phyloP scores from a whole-genome alignment of 2,797 vertebrate species.

The Sphenopsis melanotis region DNA sequence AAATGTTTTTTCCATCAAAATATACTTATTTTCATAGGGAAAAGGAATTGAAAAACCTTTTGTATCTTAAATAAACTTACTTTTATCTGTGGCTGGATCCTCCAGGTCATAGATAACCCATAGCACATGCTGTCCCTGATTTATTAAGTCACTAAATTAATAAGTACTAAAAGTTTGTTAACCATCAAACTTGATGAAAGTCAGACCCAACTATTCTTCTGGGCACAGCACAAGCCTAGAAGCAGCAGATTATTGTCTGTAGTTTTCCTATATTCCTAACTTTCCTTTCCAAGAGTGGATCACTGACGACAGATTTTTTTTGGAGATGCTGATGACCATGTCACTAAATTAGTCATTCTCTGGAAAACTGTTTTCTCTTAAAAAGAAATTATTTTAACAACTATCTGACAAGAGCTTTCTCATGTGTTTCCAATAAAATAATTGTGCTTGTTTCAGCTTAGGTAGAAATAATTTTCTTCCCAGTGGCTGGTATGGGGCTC shows the following conservation, averaged over 20 bases:
- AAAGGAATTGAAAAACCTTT: neutral
- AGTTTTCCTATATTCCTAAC: neutral
- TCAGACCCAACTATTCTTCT: neutral
- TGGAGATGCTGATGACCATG: neutral
- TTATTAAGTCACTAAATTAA: neutral
- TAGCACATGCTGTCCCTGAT: neutral
- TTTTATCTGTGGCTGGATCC: neutral
- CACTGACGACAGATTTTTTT: neutral
- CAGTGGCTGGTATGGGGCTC: accelerated
- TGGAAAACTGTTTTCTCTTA: neutral
- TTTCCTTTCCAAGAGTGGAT: neutral
- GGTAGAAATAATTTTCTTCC: neutral
- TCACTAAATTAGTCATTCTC: neutral
- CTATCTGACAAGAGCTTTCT: neutral
- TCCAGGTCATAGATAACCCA: neutral
- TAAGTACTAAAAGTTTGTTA: neutral
- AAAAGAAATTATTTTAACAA: neutral
- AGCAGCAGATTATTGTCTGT: neutral
- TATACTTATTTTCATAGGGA: neutral
- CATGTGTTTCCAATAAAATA: neutral
- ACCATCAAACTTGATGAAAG: neutral
- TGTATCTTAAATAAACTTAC: neutral
- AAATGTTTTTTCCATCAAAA: neutral
- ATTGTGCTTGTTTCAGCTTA: neutral
- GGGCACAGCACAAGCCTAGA: neutral